Evolutionary conservation across 2,113 vertebrate species (phyloP).

Genomic region (Erpornis zantholeuca): DNA sequence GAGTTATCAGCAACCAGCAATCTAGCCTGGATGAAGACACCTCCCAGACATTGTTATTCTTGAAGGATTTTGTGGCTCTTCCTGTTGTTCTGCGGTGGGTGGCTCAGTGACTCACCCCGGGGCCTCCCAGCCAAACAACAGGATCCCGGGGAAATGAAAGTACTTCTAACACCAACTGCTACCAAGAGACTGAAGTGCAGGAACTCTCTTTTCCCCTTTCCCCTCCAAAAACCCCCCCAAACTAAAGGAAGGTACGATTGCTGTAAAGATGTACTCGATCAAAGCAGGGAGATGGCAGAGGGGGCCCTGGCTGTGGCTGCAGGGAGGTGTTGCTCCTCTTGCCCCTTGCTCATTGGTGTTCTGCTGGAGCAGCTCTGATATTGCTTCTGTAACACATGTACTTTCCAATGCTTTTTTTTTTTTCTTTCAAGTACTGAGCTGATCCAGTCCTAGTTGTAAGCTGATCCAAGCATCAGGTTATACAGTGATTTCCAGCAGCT

Average conservation of each 20-base stretch:
- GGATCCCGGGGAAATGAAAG: neutral
- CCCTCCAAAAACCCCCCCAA: neutral
- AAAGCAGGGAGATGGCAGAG: neutral
- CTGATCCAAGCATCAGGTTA: neutral
- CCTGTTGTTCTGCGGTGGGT: neutral
- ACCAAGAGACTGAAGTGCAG: neutral
- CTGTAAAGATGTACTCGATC: neutral
- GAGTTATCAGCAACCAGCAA: neutral
- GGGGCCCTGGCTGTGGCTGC: neutral
- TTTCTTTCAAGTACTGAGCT: neutral
- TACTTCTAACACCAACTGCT: neutral
- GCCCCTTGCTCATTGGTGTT: neutral
- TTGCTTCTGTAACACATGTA: neutral
- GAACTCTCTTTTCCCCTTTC: neutral
- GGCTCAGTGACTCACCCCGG: neutral
- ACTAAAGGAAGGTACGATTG: neutral
- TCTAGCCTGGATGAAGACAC: neutral
- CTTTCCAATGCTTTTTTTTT: neutral
- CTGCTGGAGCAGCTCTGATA: neutral
- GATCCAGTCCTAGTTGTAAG: neutral
- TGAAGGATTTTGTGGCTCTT: constrained; percentile 42
- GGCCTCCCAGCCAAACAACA: neutral
- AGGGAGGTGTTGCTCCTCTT: neutral
- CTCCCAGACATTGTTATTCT: neutral
- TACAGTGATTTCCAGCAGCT: neutral